These are phyloP conservation scores for Trichopoda pennipes DNA, from an alignment of 2,888 invertebrate genomes.

Conservation along the genomic window DNA sequence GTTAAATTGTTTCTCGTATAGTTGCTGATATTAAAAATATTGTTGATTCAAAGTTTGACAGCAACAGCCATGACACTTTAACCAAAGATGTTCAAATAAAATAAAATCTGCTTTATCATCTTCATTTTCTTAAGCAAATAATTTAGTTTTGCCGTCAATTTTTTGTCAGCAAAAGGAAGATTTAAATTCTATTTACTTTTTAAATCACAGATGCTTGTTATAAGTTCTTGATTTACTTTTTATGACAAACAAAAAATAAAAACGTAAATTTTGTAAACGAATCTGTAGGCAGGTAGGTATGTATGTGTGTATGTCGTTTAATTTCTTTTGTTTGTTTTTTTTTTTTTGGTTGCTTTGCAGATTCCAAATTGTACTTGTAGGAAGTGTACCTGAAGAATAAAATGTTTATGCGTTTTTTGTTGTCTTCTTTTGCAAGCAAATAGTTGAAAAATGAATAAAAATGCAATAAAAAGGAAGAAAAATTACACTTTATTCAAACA, in stretches of 20 bases:
- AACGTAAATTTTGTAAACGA: slow-evolving; percentile 26
- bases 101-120: slow-evolving; percentile 6
- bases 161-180: background rate
- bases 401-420: slow-evolving; percentile 35
- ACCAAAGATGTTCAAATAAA: slow-evolving; percentile 8
- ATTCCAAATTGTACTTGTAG: slow-evolving; percentile 4
- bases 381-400: background rate
- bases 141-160: background rate
- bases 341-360: background rate
- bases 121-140: slow-evolving; percentile 13
- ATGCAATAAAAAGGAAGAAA: slow-evolving; percentile 17
- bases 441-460: slow-evolving; percentile 23
- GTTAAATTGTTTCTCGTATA: no score
- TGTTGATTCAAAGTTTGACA: slow-evolving; percentile 16
- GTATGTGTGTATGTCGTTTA: slow-evolving; percentile 30
- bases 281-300: slow-evolving; percentile 40
- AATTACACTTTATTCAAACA: slow-evolving; percentile 37
- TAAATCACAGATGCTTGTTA: slow-evolving; percentile 46
- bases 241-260: slow-evolving; percentile 1
- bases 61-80: slow-evolving; percentile 7
- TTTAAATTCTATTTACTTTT: slow-evolving; percentile 59
- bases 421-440: background rate
- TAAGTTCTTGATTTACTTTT: slow-evolving; percentile 36
- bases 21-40: no score
- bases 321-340: slow-evolving; percentile 51